Percentiles rank a stretch among this genome's conserved stretches.
phyloP scores from a whole-genome alignment of 2,888 invertebrate species.

The Cheilosia vulpina region DNA sequence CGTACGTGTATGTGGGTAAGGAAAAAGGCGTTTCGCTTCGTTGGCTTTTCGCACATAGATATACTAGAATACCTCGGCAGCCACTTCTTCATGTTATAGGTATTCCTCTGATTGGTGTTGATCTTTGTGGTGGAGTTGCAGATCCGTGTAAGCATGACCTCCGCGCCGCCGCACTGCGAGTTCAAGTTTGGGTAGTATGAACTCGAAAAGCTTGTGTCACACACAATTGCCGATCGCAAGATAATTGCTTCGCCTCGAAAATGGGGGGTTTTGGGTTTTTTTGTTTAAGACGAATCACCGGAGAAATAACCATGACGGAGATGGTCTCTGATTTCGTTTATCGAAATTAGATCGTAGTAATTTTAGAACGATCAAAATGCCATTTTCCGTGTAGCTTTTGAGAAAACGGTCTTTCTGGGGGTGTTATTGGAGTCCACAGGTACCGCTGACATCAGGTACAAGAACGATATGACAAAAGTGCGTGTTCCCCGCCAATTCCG shows the following conservation, averaged over 20 bases:
- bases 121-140: slow-evolving; percentile 47
- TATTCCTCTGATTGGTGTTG: slow-evolving; percentile 60
- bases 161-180: slow-evolving; percentile 18
- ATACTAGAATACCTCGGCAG: slow-evolving; percentile 7
- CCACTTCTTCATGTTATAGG: slow-evolving; percentile 20
- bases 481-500: not conserved
- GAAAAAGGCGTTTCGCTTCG: slow-evolving; percentile 62
- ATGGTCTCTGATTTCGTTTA: slow-evolving; percentile 69
- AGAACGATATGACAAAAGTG: slow-evolving; percentile 42
- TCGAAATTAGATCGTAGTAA: slow-evolving; percentile 64
- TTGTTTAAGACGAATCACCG: slow-evolving; percentile 10
- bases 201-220: slow-evolving; percentile 67
- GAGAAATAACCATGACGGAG: slow-evolving; percentile 65
- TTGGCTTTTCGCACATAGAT: slow-evolving; percentile 62
- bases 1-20: not conserved
- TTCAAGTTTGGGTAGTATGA: slow-evolving; percentile 57
- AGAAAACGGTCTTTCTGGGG: slow-evolving; percentile 10
- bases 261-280: not conserved
- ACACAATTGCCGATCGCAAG: slow-evolving; percentile 66
- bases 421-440: slow-evolving; percentile 7
- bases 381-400: slow-evolving; percentile 14
- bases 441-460: slow-evolving; percentile 22
- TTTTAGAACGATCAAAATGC: slow-evolving; percentile 50
- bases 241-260: slow-evolving; percentile 58
- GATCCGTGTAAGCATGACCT: slow-evolving; percentile 69